Evolutionary conservation across 2,797 vertebrate genomes (phyloP), one percentile per base, ranked within the genome.

Genomic region (Galago senegalensis): DNA sequence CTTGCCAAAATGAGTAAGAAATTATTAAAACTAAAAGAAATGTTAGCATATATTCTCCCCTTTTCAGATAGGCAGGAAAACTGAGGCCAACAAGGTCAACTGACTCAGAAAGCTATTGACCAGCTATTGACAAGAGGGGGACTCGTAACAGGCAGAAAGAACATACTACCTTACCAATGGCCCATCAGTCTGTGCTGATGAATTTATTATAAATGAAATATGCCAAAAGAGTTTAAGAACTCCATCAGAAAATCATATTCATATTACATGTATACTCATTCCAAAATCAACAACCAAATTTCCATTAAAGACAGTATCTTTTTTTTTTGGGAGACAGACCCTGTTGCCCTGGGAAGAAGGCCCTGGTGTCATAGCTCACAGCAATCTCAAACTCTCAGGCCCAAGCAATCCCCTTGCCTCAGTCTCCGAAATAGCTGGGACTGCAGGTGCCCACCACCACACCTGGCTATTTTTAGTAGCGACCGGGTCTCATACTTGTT

Each of bases 11-110:
- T 60, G 73, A 85, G 21, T 37, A 60, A 77, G 12, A 43, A 93
- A 82, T 21, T 13, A 79, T 69, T 91, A 96, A 83, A 89, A 84
- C 29, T 76, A 46, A 79, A 67, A 82, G 58, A 92, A 95, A 80
- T 18, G 20, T 53, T 56, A 90, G 17, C 40, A 31, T 46, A 14
- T 70, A 60, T 18, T 43, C 4, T 14, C 67, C 49, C 6, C 23
- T 80, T 81, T 91, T 93, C 76, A 46, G 21, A 67, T 67, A 67
- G 18, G 27, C 34, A 49, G 82, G 70, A 83, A 72, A 61, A 83
- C 76, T 58, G 46, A 72, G 20, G 56, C 2, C 21, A 88, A 12
- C 11, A 56, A n/a, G 34, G 27, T 84, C 34, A 77, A 72, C 12
- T 25, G 8, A 67, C 34, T 87, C 25, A 69, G 5, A 92, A 79